Percentiles rank a stretch among this genome's conserved stretches.
Conservation (phyloP, 2,797 vertebrate species). For the Pipistrellus nathusii region DNA sequence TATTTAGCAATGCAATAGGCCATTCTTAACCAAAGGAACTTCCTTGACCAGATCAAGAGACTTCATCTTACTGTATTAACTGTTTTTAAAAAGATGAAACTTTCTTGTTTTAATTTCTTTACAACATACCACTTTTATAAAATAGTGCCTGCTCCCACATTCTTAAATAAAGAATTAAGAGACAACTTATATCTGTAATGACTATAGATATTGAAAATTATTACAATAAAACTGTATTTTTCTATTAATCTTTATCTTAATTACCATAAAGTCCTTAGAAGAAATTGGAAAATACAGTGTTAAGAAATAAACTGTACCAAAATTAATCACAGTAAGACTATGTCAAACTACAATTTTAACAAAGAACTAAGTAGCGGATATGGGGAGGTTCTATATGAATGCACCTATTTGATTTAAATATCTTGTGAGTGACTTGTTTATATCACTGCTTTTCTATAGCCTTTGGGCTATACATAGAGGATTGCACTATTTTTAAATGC, state of each 20-base stretch:
- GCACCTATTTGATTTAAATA: background rate
- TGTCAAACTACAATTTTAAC: constrained; percentile 8
- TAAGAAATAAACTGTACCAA: constrained; percentile 45
- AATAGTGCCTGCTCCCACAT: background rate
- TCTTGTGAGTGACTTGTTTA: background rate
- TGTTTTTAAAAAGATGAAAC: constrained; percentile 1
- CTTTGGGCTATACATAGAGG: background rate
- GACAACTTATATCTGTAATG: background rate
- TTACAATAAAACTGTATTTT: background rate
- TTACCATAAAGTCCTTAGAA: constrained; percentile 14
- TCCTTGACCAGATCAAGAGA: background rate
- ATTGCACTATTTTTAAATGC: background rate
- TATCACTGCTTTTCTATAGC: background rate
- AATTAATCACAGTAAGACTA: constrained; percentile 12
- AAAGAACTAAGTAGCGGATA: background rate
- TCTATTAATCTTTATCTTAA: constrained; percentile 9
- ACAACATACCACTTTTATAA: constrained; percentile 39
- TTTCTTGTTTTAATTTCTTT: constrained; percentile 43
- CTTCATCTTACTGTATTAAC: background rate
- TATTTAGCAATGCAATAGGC: background rate
- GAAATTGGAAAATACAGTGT: background rate
- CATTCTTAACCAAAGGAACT: background rate
- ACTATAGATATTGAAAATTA: background rate
- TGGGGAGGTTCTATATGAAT: background rate
- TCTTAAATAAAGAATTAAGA: background rate